Evolutionary conservation across 2,888 invertebrate species (phyloP).

Genomic region (Papilio elwesi): DNA sequence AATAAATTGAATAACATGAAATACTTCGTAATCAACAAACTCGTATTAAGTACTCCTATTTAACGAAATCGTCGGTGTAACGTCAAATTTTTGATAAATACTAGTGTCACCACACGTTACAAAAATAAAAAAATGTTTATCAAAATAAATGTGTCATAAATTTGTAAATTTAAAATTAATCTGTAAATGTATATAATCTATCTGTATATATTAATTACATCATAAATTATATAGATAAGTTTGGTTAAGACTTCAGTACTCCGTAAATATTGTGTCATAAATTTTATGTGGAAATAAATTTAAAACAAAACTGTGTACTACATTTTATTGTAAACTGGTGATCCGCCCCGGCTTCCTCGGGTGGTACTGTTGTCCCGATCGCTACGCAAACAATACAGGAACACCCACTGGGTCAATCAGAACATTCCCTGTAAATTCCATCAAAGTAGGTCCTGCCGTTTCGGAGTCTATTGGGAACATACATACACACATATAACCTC

Average conservation of each 20-base stretch:
- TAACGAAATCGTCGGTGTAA: not conserved
- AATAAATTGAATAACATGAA: too few species aligned
- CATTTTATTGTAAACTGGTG: conserved; percentile 19
- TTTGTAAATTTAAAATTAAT: conserved; percentile 15
- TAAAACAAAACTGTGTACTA: conserved; percentile 41
- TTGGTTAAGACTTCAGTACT: conserved; percentile 47
- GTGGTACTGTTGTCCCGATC: too few species aligned
- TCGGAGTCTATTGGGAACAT: too few species aligned
- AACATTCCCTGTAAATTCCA: too few species aligned
- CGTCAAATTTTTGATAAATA: not conserved
- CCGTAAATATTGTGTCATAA: conserved; percentile 46
- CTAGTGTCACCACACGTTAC: conserved; percentile 10
- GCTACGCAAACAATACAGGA: too few species aligned
- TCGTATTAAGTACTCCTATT: too few species aligned
- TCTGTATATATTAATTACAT: conserved; percentile 29
- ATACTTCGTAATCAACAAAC: too few species aligned
- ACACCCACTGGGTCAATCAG: too few species aligned
- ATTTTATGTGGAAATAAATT: conserved; percentile 57
- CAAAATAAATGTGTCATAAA: conserved; percentile 1
- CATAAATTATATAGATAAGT: conserved; percentile 44
- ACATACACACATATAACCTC: too few species aligned
- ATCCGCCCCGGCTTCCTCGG: too few species aligned
- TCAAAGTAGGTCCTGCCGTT: too few species aligned
- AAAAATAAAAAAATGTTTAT: not conserved
- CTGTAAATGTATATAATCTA: conserved; percentile 29